These are phyloP conservation scores for Bathybates hornii DNA, from an alignment of 2,113 vertebrate species.

Conservation along the genomic window DNA sequence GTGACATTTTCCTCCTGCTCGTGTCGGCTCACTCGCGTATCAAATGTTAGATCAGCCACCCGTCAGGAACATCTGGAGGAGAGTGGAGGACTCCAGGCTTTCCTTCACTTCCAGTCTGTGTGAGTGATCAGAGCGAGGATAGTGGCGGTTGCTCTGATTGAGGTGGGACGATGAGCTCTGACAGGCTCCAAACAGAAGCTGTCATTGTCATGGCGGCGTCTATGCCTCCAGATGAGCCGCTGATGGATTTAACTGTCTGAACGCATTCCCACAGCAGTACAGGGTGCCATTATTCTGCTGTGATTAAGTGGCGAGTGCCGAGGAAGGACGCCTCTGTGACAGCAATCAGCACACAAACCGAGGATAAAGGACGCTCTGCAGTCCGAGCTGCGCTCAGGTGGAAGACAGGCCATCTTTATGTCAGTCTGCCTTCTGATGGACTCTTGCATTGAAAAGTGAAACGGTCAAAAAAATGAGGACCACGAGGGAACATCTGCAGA, in stretches of 20 bases:
- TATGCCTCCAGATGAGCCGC: neutral
- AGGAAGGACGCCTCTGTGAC: neutral
- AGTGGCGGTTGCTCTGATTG: neutral
- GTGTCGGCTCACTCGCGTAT: neutral
- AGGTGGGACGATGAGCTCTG: neutral
- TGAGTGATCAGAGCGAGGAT: neutral
- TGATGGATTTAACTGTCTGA: slow-evolving; percentile 16
- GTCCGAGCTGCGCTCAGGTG: neutral
- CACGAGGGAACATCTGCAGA: neutral
- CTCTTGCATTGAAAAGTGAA: neutral
- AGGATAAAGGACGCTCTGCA: neutral
- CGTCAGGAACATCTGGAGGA: neutral
- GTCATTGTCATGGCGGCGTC: neutral
- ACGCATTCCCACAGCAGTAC: neutral
- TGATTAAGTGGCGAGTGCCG: neutral
- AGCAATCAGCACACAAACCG: neutral
- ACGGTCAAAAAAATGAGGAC: neutral
- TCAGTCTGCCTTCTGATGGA: neutral
- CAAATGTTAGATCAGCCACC: neutral
- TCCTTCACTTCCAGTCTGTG: neutral
- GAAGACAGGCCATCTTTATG: neutral
- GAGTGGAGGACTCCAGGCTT: neutral
- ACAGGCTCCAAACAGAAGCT: slow-evolving; percentile 10
- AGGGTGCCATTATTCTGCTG: neutral
- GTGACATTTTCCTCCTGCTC: neutral